Conservation (phyloP, 2,113 vertebrate species). For the Solea solea region DNA sequence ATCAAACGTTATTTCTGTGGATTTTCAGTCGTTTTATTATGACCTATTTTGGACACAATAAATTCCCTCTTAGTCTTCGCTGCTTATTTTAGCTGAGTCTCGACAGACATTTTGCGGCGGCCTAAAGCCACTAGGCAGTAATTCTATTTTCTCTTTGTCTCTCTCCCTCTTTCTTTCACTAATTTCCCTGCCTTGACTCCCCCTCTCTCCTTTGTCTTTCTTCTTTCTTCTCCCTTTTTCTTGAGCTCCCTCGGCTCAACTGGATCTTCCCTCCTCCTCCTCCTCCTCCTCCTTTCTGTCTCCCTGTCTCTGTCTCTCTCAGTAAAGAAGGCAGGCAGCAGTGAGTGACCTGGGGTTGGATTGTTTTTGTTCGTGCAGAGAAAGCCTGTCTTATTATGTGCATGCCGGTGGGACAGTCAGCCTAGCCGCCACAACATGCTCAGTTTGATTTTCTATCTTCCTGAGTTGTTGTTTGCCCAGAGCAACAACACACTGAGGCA, state of each 20-base stretch:
- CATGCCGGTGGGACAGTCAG: constrained; percentile 43
- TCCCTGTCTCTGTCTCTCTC: constrained; percentile 4
- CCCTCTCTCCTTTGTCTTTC: constrained; percentile 17
- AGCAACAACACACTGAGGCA: constrained; percentile 24
- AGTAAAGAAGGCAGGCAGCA: constrained; percentile 15
- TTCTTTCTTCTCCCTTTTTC: neutral
- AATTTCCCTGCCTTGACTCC: constrained; percentile 4
- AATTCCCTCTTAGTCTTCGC: neutral
- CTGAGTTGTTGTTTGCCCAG: constrained; percentile 34
- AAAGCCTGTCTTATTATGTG: constrained; percentile 37
- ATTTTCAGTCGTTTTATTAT: neutral
- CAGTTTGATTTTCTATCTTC: constrained; percentile 45
- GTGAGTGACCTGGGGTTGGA: constrained; percentile 36
- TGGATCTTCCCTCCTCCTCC: constrained; percentile 14
- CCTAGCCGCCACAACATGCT: constrained; percentile 24
- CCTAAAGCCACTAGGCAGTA: neutral
- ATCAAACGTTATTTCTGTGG: neutral
- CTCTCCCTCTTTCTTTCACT: neutral
- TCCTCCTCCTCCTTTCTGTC: neutral
- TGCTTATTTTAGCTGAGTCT: neutral
- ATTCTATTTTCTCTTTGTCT: neutral
- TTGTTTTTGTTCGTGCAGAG: constrained; percentile 50
- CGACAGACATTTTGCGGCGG: neutral
- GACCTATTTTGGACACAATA: neutral
- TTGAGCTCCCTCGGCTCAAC: constrained; percentile 15